Evolutionary conservation across 2,797 vertebrate species (phyloP).

Genomic region (Pangasius larnaudii): DNA sequence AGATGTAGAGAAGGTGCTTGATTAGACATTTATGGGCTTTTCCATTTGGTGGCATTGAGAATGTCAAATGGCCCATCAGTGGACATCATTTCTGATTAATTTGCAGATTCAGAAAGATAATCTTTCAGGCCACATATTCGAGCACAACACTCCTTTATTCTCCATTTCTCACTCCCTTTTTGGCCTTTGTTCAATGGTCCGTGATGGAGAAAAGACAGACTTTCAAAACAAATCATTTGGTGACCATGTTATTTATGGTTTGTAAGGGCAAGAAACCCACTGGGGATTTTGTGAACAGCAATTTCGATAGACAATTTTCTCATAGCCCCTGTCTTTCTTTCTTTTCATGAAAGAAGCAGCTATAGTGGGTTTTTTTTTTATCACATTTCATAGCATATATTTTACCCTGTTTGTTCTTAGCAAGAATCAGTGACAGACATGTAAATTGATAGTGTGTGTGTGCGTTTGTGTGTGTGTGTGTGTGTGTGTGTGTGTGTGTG

Average conservation of each 20-base stretch:
- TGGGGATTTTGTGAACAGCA: conserved; percentile 51
- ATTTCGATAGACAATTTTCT: conserved; percentile 54
- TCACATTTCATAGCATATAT: not conserved
- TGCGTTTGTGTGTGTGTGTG: not conserved
- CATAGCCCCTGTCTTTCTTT: conserved; percentile 30
- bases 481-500: not conserved
- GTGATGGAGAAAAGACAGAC: not conserved
- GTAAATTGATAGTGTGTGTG: not conserved
- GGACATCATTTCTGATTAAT: not conserved
- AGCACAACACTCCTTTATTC: conserved; percentile 7
- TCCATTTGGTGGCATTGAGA: conserved; percentile 29
- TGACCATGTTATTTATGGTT: conserved; percentile 57
- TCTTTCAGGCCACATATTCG: not conserved
- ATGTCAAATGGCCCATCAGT: conserved; percentile 18
- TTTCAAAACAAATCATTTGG: conserved; percentile 47
- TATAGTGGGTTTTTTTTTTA: not conserved
- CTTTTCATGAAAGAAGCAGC: conserved; percentile 28
- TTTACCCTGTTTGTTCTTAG: not conserved
- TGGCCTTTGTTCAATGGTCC: conserved; percentile 38
- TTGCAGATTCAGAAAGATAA: not conserved
- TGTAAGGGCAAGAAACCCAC: conserved; percentile 50
- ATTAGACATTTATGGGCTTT: conserved; percentile 37
- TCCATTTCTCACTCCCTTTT: not conserved
- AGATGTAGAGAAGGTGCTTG: not conserved
- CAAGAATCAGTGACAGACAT: not conserved